Conservation (phyloP, 2,797 vertebrate genomes). For the Tolypeutes matacus region DNA sequence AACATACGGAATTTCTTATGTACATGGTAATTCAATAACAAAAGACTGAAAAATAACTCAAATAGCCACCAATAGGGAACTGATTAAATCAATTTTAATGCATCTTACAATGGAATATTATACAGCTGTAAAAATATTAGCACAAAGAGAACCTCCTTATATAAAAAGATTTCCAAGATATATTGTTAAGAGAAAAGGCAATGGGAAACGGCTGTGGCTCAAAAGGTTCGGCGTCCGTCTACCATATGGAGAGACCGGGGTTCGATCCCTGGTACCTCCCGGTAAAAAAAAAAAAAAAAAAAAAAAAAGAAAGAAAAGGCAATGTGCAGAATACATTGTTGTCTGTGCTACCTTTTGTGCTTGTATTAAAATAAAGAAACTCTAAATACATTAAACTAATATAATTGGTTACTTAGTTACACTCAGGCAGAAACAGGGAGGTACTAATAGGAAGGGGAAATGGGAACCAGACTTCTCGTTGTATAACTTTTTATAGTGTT, state of each 20-base stretch:
- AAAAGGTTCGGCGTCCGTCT: no score
- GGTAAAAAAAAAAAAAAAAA: no score
- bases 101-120: not conserved
- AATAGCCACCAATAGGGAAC: not conserved
- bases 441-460: conserved; percentile 4
- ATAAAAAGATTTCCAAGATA: not conserved
- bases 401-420: conserved; percentile 1
- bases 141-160: not conserved
- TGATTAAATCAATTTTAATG: conserved; percentile 15
- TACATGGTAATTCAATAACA: conserved; percentile 25
- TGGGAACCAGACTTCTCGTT: not conserved
- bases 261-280: no score
- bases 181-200: not conserved
- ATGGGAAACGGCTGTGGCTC: no score
- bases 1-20: not conserved
- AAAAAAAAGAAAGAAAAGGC: no score
- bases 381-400: conserved; percentile 7
- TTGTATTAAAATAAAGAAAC: conserved; percentile 33
- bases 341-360: not conserved
- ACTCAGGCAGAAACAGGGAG: not conserved
- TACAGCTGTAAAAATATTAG: conserved; percentile 5
- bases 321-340: conserved; percentile 4
- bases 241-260: no score
- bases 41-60: not conserved
- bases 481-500: not conserved